Base-by-base conservation (phyloP, 1,140 invertebrate genomes). In the Eulimnadia texana region DNA sequence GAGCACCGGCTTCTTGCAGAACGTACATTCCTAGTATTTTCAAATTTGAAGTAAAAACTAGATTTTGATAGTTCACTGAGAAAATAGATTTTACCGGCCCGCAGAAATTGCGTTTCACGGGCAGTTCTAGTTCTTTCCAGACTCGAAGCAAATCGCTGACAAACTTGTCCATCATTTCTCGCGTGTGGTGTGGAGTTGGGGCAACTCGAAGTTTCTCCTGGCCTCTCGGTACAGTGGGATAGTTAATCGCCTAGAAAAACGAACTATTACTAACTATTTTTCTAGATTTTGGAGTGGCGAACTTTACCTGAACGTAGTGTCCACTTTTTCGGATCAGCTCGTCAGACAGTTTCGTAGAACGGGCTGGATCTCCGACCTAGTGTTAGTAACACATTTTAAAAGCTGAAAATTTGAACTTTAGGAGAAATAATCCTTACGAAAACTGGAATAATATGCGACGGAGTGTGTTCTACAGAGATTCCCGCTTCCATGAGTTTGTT, bases 381-480 rank as follows among this genome's bases (percentile, higher is more conserved):
- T 9, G 49, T 29, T 28, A 58, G 23, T 27, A 58, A 27, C 23
- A 23, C 50, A 58, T 3, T 56, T 16, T 13, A 52, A 16, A 53
- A n/a, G n/a, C n/a, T n/a, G n/a, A 6, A n/a, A 20, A 20, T 20
- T 10, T 3, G 49, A 25, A 13, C 13, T 10, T 11, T 47, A 1
- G n/a, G n/a, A n/a, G n/a, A n/a, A 60, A 56, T 3, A 47, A 50
- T 28, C 19, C 73, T 73, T 74, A 86, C 84, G 74, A 87, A 86
- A 64, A 98, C 88, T 2, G 95, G 95, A 72, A 99, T 96, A 62
- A 99, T 98, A 71, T 99, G 95, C 67, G 91, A 95, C 27, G 90
- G 86, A 2, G 90, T 93, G 53, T 86, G 83, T 72, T 95, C 81
- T 13, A 96, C 86, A 3, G 93, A 93, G 65, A 98, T 83, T 52